Conservation (phyloP, 2,888 invertebrate species). For the Mayetiola destructor region DNA sequence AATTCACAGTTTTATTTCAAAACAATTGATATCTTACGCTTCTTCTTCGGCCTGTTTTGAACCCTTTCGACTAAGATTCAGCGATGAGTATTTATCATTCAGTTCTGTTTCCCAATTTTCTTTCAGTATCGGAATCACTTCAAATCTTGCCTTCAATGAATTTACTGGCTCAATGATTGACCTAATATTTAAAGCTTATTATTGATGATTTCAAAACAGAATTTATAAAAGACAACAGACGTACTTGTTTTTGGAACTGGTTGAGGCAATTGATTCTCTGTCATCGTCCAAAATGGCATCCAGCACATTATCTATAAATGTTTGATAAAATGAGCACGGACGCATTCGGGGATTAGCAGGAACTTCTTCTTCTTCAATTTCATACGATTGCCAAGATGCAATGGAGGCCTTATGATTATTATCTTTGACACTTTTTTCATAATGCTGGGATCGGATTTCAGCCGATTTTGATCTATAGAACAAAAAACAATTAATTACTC, state of each 20-base stretch:
- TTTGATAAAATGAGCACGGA: too few relatives aligned
- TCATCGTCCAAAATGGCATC: background rate
- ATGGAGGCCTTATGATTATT: too few relatives aligned
- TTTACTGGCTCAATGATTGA: slow-evolving; percentile 35
- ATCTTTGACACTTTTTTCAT: too few relatives aligned
- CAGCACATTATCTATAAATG: too few relatives aligned
- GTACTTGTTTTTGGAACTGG: too few relatives aligned
- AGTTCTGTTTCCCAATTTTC: slow-evolving; percentile 41
- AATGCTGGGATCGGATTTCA: too few relatives aligned
- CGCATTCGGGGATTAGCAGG: too few relatives aligned
- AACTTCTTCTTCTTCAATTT: background rate
- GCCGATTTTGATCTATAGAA: too few relatives aligned
- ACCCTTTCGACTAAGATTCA: slow-evolving; percentile 30
- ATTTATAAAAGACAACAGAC: too few relatives aligned
- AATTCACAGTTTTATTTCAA: background rate
- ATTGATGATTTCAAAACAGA: background rate
- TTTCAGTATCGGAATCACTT: slow-evolving; percentile 37
- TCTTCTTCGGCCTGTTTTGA: slow-evolving; percentile 38
- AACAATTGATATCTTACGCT: slow-evolving; percentile 26
- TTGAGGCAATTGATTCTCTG: background rate
- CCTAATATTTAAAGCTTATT: background rate
- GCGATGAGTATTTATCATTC: slow-evolving; percentile 36
- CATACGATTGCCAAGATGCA: background rate
- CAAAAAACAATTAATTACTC: background rate
- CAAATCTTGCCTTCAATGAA: slow-evolving; percentile 42